Base-by-base conservation (phyloP, 2,797 vertebrate species). In the Chrosomus eos region DNA sequence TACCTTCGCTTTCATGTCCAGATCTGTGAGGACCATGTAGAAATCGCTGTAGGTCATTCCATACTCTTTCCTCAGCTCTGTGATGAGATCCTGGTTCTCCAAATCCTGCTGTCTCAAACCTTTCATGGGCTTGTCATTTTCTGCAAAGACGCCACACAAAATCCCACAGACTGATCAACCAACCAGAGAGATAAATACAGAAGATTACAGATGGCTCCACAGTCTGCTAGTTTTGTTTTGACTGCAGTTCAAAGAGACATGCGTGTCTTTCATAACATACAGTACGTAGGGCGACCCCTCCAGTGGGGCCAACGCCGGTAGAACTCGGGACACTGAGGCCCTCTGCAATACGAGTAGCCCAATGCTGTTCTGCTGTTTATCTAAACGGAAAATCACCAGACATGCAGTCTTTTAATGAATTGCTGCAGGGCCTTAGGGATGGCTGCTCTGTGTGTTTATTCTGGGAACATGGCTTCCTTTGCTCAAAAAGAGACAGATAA, bases 31-130 rank as follows among this genome's bases (percentile, higher is more conserved):
- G 73, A 98, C 96, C 97, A 99, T 98, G 93, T 97, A 97, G 95
- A 99, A 99, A 89, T 98, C 97, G 74, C 97, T 96, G 38, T 97
- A 95, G n/a, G 93, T 97, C 97, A 99, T 98, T 62, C 96, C 94
- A 6, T 97, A 99, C 86, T 97, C 97, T 88, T 96, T 98, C 86
- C 98, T 97, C 89, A 99, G 93, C 88, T 99, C 97, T 0, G 94
- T 95, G 87, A 99, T 98, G 89, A 99, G 96, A 31, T 97, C 95
- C 90, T 97, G 97, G 92, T 99, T 98, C 88, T 97, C 94, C 85
- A 98, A 92, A 33, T 99, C 97, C 91, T 97, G 97, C 91, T 98
- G 96, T 81, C 96, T 95, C 78, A 99, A 94, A 60, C 97, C 97
- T 86, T 96, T 97, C 97, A 99, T 98, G 0, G 98, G 96, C 85